phyloP scores from a whole-genome alignment of 2,888 invertebrate species.

The Bibio marci region DNA sequence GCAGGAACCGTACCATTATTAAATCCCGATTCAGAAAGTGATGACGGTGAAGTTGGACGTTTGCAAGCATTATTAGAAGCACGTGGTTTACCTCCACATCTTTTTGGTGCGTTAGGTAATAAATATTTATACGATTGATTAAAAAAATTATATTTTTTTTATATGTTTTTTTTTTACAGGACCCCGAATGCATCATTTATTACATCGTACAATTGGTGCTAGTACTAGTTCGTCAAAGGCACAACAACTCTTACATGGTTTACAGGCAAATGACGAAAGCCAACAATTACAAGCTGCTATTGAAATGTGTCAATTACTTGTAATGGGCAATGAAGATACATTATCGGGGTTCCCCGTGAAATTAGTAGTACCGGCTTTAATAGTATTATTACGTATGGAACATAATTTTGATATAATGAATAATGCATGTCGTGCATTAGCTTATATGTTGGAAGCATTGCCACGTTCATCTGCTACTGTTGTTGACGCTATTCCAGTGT shows the following conservation, averaged over 20 bases:
- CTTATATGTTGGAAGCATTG: slow-evolving; percentile 97
- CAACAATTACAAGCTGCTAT: slow-evolving; percentile 93
- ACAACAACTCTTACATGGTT: slow-evolving; percentile 76
- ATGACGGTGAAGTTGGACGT: slow-evolving; percentile 90
- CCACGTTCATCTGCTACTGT: slow-evolving; percentile 93
- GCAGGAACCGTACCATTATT: slow-evolving; percentile 23
- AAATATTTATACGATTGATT: too few species aligned
- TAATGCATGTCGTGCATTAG: slow-evolving; percentile 93
- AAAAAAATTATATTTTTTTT: neutral
- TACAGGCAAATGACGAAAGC: slow-evolving; percentile 89
- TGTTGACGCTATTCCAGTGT: slow-evolving; percentile 91
- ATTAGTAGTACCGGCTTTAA: slow-evolving; percentile 90
- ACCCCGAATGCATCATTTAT: slow-evolving; percentile 88
- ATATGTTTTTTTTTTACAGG: slow-evolving; percentile 29
- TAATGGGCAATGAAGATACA: slow-evolving; percentile 98
- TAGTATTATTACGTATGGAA: slow-evolving; percentile 83
- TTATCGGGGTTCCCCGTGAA: slow-evolving; percentile 96
- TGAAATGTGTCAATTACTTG: slow-evolving; percentile 95
- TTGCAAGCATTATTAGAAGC: slow-evolving; percentile 89
- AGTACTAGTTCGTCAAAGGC: slow-evolving; percentile 78
- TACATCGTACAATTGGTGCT: slow-evolving; percentile 87
- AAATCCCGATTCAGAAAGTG: slow-evolving; percentile 50
- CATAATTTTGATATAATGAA: slow-evolving; percentile 99
- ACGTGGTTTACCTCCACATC: slow-evolving; percentile 87
- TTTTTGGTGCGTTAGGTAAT: slow-evolving; percentile 66